Evolutionary conservation across 37 sponge, comb jelly and placozoan genomes (phyloP).

Genomic region (Halichondria panicea): DNA sequence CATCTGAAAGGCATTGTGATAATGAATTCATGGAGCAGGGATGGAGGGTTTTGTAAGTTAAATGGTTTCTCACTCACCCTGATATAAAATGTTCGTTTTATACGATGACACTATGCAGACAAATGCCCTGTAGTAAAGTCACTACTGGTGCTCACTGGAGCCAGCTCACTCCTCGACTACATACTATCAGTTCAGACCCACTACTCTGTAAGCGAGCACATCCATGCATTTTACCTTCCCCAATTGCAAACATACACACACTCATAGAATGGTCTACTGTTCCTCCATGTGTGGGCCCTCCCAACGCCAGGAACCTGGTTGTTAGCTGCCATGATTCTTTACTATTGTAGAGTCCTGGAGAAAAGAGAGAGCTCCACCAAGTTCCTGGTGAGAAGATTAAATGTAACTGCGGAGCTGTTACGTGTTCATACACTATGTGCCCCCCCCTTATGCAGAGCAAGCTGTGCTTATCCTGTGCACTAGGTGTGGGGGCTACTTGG

Average conservation of each 20-base stretch:
- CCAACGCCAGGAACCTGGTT: slow-evolving; percentile 48
- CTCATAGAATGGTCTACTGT: slow-evolving; percentile 10
- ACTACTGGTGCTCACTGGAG: slow-evolving; percentile 16
- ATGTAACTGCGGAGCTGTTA: too few relatives aligned
- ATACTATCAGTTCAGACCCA: not conserved
- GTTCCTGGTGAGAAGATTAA: slow-evolving; percentile 53
- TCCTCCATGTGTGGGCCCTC: slow-evolving; percentile 39
- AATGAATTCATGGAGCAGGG: slow-evolving; percentile 25
- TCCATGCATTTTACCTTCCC: not conserved
- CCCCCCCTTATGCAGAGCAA: too few relatives aligned
- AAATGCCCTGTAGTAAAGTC: slow-evolving; percentile 41
- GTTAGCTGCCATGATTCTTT: slow-evolving; percentile 39
- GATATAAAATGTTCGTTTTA: not conserved
- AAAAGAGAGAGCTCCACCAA: slow-evolving; percentile 26
- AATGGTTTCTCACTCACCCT: not conserved
- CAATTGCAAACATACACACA: not conserved
- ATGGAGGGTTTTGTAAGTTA: slow-evolving; percentile 36
- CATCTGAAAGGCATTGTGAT: not conserved
- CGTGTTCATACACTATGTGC: too few relatives aligned
- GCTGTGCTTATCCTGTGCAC: too few relatives aligned
- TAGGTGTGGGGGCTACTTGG: too few relatives aligned
- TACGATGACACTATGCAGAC: slow-evolving; percentile 36
- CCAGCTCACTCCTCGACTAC: slow-evolving; percentile 14
- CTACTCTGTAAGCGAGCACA: slow-evolving; percentile 19
- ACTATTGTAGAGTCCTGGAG: slow-evolving; percentile 45